Percentiles rank a stretch among this genome's conserved stretches.
Evolutionary conservation across 2,113 vertebrate species (phyloP).

Genomic region (Ciconia boyciana): DNA sequence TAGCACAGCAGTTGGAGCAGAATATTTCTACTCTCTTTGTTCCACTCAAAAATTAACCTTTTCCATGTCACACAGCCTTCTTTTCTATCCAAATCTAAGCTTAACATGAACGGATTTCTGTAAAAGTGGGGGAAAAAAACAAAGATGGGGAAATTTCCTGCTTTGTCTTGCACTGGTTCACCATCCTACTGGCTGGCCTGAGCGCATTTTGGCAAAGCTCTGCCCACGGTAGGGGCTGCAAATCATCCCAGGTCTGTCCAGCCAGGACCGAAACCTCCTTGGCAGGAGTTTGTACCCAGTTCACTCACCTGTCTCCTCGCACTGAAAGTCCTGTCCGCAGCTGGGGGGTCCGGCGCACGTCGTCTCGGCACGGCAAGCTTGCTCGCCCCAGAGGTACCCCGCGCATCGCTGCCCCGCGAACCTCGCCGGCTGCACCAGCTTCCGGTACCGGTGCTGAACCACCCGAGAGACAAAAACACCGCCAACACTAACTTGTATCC

Average conservation of each 20-base stretch:
- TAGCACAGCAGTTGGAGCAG: background rate
- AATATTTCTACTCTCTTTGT: background rate
- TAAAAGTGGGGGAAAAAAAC: accelerated
- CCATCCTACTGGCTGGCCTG: background rate
- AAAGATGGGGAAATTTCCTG: background rate
- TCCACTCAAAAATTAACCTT: conserved; percentile 1
- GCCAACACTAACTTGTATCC: no score
- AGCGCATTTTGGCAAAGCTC: background rate
- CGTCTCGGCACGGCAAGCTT: conserved; percentile 56
- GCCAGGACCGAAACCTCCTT: background rate
- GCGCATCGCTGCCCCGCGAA: conserved; percentile 76
- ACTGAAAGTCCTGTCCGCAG: conserved; percentile 85
- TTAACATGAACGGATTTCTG: background rate
- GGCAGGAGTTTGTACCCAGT: background rate
- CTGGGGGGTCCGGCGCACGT: conserved; percentile 65
- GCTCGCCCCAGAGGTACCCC: conserved; percentile 77
- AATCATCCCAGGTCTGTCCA: background rate
- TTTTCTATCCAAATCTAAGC: background rate
- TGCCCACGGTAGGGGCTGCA: background rate
- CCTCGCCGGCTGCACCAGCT: conserved; percentile 72
- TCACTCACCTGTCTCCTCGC: conserved; percentile 78
- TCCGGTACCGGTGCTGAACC: conserved; percentile 78
- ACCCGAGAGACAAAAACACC: background rate
- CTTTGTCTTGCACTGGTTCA: background rate
- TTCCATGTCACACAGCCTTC: background rate